Conservation (phyloP, 2,113 vertebrate species). For the Halcyon senegalensis region DNA sequence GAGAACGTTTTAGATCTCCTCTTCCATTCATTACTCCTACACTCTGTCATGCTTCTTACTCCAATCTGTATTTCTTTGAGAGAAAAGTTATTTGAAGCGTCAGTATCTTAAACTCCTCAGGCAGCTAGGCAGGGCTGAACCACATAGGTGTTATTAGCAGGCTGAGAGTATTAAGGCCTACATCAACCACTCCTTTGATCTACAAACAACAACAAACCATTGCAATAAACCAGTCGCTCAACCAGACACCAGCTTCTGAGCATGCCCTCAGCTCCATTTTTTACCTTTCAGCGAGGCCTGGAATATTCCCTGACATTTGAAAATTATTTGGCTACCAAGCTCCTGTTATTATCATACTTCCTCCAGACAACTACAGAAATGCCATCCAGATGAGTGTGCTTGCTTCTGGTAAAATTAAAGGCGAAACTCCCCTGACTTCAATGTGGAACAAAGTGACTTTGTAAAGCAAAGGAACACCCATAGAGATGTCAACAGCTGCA, state of each 20-base stretch:
- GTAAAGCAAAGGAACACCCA: background rate
- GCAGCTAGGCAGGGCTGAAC: background rate
- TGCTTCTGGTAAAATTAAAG: background rate
- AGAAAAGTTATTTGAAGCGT: background rate
- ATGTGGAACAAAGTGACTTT: background rate
- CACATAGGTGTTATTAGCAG: background rate
- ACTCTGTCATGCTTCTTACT: background rate
- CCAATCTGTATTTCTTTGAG: background rate
- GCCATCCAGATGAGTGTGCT: background rate
- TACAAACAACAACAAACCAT: background rate
- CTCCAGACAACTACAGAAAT: constrained; percentile 36
- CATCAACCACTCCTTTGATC: constrained; percentile 18
- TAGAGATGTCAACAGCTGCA: background rate
- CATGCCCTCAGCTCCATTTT: background rate
- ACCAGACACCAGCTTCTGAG: background rate
- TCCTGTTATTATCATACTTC: background rate
- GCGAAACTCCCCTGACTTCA: background rate
- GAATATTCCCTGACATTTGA: background rate
- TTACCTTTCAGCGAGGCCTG: background rate
- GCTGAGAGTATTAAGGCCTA: background rate
- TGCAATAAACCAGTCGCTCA: background rate
- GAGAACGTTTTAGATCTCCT: background rate
- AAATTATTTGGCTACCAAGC: background rate
- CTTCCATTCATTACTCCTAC: background rate
- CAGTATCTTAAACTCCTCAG: background rate